phyloP scores from a whole-genome alignment of 2,888 invertebrate species.

The Lomographa bimaculata region DNA sequence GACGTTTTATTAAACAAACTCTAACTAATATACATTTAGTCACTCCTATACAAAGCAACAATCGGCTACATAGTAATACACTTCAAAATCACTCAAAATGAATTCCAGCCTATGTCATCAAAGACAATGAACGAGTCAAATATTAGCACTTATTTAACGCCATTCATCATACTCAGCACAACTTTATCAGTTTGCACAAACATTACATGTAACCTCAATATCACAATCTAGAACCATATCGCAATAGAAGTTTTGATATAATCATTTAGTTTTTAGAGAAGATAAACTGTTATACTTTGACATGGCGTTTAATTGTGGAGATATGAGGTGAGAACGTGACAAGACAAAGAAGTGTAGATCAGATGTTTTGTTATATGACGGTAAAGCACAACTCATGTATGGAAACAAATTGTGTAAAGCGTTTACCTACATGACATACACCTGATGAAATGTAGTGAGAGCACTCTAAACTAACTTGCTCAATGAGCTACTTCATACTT shows the following conservation, averaged over 20 bases:
- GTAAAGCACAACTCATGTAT: constrained; percentile 34
- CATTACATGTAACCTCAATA: constrained; percentile 32
- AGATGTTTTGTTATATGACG: constrained; percentile 32
- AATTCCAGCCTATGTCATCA: constrained; percentile 13
- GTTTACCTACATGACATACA: too few relatives aligned
- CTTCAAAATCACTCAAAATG: too few relatives aligned
- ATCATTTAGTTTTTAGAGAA: too few relatives aligned
- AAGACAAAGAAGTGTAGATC: constrained; percentile 25
- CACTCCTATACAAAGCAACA: too few relatives aligned
- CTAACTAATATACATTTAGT: too few relatives aligned
- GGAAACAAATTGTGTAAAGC: constrained; percentile 8
- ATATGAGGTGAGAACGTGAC: constrained; percentile 13
- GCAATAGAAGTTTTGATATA: too few relatives aligned
- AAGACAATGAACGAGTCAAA: constrained; percentile 36
- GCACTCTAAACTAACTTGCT: too few relatives aligned
- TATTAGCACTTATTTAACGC: constrained; percentile 45
- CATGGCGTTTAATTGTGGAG: constrained; percentile 1
- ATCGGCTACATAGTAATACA: too few relatives aligned
- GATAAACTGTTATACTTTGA: too few relatives aligned
- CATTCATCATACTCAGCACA: constrained; percentile 64
- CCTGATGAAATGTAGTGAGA: constrained; percentile 8
- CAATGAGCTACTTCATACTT: too few relatives aligned
- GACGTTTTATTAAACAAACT: constrained; percentile 9
- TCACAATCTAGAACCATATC: constrained; percentile 4
- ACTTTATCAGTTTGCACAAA: constrained; percentile 53